Conservation (phyloP, 2,113 vertebrate species). For the Lycaon pictus region DNA sequence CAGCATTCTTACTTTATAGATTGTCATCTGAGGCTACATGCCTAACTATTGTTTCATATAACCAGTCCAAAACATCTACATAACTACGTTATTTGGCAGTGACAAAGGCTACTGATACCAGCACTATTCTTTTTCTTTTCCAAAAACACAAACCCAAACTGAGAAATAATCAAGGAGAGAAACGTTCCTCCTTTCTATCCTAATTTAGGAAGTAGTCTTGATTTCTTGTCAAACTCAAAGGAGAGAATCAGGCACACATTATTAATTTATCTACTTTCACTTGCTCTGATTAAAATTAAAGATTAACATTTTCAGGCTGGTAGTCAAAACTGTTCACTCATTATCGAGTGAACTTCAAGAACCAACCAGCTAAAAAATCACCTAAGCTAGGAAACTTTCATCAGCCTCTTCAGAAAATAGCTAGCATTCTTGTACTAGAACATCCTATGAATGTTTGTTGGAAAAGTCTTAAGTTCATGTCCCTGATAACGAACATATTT, state of each 20-base stretch:
- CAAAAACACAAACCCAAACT: neutral
- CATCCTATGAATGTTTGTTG: neutral
- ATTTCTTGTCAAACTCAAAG: neutral
- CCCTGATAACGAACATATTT: conserved; percentile 61
- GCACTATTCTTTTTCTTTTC: neutral
- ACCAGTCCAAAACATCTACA: neutral
- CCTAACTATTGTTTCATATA: neutral
- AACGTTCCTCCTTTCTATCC: neutral
- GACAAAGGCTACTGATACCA: neutral
- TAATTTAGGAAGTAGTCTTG: neutral
- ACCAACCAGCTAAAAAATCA: conserved; percentile 8
- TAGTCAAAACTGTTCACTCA: neutral
- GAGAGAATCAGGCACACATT: neutral
- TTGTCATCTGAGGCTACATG: neutral
- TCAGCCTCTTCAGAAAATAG: neutral
- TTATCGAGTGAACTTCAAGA: conserved; percentile 12
- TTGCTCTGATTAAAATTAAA: neutral
- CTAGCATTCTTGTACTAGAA: neutral
- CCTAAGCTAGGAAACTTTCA: neutral
- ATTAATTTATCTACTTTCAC: neutral
- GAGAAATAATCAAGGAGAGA: neutral
- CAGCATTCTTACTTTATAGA: neutral
- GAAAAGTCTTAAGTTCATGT: neutral
- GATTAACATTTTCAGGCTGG: neutral
- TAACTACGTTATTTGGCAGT: neutral